These are phyloP conservation scores for Mylabris phalerata DNA, from an alignment of 1,140 invertebrate genomes.

Conservation along the genomic window DNA sequence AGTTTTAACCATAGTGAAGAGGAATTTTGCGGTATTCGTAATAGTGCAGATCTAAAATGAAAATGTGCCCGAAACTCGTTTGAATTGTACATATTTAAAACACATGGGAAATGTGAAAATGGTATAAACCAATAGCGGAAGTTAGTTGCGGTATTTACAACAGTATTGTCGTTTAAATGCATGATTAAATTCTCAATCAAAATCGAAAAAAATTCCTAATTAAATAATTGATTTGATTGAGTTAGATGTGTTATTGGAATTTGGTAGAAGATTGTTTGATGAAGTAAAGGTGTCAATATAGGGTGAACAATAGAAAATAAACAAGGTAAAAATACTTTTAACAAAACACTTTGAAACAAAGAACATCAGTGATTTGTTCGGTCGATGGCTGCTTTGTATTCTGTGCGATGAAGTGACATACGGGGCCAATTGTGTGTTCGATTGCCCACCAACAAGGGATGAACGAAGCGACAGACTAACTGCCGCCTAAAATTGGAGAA, in stretches of 20 bases:
- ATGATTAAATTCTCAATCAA: constrained; percentile 16
- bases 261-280: constrained; percentile 4
- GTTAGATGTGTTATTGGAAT: neutral
- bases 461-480: constrained; percentile 15
- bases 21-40: constrained; percentile 12
- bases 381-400: constrained; percentile 24
- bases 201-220: neutral
- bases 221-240: neutral
- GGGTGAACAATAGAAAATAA: constrained; percentile 12
- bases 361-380: constrained; percentile 22
- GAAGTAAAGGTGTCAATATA: neutral
- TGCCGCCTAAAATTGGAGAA: constrained; percentile 14
- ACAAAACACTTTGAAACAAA: constrained; percentile 26
- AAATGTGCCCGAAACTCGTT: constrained; percentile 10
- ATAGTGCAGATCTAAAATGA: constrained; percentile 10
- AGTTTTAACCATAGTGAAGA: constrained; percentile 3
- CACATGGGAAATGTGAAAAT: constrained; percentile 13
- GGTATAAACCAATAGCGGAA: constrained; percentile 13
- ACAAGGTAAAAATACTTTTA: constrained; percentile 19
- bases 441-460: constrained; percentile 18
- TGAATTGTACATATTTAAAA: constrained; percentile 17
- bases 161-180: constrained; percentile 14
- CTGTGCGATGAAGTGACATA: constrained; percentile 25
- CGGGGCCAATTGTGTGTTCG: constrained; percentile 19
- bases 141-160: constrained; percentile 10